Base-by-base conservation (phyloP, 30 jellyfish, hydroid and myxozoan genomes). In the Sanderia malayensis region DNA sequence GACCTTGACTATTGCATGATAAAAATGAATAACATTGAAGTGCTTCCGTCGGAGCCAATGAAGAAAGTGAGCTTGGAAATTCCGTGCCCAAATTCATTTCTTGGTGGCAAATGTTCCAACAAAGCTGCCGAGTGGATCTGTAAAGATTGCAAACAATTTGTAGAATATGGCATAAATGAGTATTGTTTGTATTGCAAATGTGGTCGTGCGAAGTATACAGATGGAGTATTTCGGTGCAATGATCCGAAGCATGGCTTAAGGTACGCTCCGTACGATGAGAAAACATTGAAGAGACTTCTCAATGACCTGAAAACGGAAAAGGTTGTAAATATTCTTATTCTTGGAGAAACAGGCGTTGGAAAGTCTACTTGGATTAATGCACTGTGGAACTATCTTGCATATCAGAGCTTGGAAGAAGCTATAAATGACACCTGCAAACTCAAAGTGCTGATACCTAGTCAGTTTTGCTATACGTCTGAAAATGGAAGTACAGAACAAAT, bases 361-460 rank as follows among this genome's bases (percentile, higher is more conserved):
- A 79, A 79, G 31, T 79, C 92, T 2, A 79, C 92, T 0, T 79
- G 92, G 92, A 79, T 79, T 57, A 79, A 79, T 44, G 92, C 92
- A 13, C 15, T 79, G 27, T 83, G 84, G 1, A 79, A 79, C 68
- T 79, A 79, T 52, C 76, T 79, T 0, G 84, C 70, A 10, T 68
- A 30, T 29, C 18, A 63, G 0, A 30, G 81, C 4, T 67, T 81
- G 9, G n/a, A 58, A 6, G 86, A 71, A 0, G 94, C 94, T 11
- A n/a, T n/a, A n/a, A n/a, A n/a, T n/a, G 29, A 8, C 18, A 30
- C 41, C 18, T 59, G 29, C 19, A 61, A 49, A 0, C 70, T 70
- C 58, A 81, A 60, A 19, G 94, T 71, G 8, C 72, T 70, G 26
- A 81, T 81, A 6, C 94, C 94, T 1, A 15, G 86, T 0, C 86